Evolutionary conservation across 2,888 invertebrate genomes (phyloP), one percentile per base, ranked within the genome.

Genomic region (Idaea dimidiata): DNA sequence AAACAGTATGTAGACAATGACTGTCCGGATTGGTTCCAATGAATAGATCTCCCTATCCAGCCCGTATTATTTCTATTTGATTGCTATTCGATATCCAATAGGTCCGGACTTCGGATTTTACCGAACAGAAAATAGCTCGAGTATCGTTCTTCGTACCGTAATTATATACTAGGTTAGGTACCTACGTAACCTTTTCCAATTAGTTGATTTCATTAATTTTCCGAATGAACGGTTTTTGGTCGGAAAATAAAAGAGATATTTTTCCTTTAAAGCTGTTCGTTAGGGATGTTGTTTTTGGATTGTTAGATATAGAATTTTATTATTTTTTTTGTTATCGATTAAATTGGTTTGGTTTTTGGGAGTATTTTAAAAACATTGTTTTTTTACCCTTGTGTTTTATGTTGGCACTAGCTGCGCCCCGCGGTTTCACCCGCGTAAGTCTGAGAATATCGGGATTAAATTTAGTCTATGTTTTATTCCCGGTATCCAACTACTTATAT

Each of bases 181-280:
- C 32, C 1, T 32, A 32, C 10, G 43, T 43, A 43, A 43, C 43
- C 43, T 43, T 43, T 43, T 43, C 43, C 43, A 43, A 43, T 43
- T 43, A 43, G 43, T 43, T 43, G 43, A 43, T 43, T 43, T 43
- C 43, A 43, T 43, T 43, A 43, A 43, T 43, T 43, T 43, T 43
- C 7, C 43, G 43, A 14, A 43, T 43, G 43, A 14, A 43, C 10
- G 43, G 43, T 43, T 43, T n/a, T 43, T 43, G 43, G 43, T 10
- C 43, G 43, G 43, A 43, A 43, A 43, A 43, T 43, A 43, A 43
- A 43, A 43, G 43, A 43, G 43, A 8, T 43, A 8, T 43, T 43
- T 43, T 43, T 43, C 43, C 43, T 43, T 43, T 43, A 14, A 8
- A 43, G 43, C 8, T 8, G 14, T 43, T 43, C 14, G 43, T 43